Base-by-base conservation (phyloP, 2,888 invertebrate genomes). In the Germaria angustata region DNA sequence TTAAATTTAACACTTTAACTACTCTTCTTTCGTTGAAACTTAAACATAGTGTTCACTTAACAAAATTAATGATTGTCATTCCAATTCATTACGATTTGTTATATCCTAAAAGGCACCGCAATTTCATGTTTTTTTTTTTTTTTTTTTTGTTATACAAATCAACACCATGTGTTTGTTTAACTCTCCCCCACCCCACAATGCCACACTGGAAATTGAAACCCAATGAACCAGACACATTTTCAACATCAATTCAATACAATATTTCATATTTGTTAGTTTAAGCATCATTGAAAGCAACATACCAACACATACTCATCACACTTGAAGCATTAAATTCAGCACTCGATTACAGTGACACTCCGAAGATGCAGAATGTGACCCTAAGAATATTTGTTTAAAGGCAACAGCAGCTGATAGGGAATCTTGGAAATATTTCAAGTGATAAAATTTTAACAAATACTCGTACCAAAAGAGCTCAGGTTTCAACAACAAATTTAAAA, bases 241-340 rank as follows among this genome's bases (percentile, higher is more conserved):
- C 15, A 34, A 17, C 34, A 61, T 36, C 1, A 63, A 57, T 49
- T 65, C 32, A 22, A 71, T 65, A 59, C 51, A 46, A 66, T 39
- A 57, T 57, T 69, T 11, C 5, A 20, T 82, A 71, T 79, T 79
- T 82, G 66, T 82, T 75, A 63, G 65, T 79, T 59, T 71, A 65
- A 28, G 63, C 69, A 82, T 57, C 69, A 75, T 5, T 75, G 57
- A 59, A 53, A 49, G 44, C 32, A 39, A 59, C 17, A n/a, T 11
- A 53, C 15, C 44, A n/a, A 55, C 15, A 49, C 11, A 20, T 28
- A 41, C 59, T 22, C 59, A 65, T 77, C 63, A 82, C 78, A 75
- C 78, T 82, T 82, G 78, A 79, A 79, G 69, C 75, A 82, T 75
- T 69, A 79, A 79, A 82, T 75, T 71, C 82, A 59, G 63, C 75